These are phyloP conservation scores for Embiotoca jacksoni DNA, from an alignment of 2,113 vertebrate species.

Conservation along the genomic window DNA sequence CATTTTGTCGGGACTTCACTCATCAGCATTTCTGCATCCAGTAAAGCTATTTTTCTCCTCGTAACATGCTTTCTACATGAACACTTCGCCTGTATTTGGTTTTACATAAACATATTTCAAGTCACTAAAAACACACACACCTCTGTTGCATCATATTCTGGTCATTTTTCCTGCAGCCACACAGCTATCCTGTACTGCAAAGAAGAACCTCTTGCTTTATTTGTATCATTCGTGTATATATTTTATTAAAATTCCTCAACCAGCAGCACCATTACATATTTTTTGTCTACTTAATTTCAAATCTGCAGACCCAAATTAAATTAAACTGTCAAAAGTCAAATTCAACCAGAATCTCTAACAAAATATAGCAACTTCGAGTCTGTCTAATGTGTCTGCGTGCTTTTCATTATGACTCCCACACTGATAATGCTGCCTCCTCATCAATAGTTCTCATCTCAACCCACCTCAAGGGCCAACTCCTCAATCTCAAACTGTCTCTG, in stretches of 20 bases:
- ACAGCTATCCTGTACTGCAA: background rate
- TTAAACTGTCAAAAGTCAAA: background rate
- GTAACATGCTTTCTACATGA: constrained; percentile 2
- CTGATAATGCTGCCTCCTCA: background rate
- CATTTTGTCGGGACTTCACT: constrained; percentile 35
- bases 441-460: constrained; percentile 46
- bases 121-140: background rate
- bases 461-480: constrained; percentile 92
- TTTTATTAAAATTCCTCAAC: background rate
- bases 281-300: background rate
- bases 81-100: background rate
- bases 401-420: no score
- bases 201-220: background rate
- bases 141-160: background rate
- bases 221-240: background rate
- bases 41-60: constrained; percentile 49
- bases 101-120: background rate
- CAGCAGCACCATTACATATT: background rate
- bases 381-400: background rate
- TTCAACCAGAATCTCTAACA: background rate
- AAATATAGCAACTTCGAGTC: background rate
- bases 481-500: constrained; percentile 91
- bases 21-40: constrained; percentile 52
- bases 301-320: background rate
- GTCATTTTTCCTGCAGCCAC: background rate